Base-by-base conservation (phyloP, 2,888 invertebrate genomes). In the Pollenia labialis region DNA sequence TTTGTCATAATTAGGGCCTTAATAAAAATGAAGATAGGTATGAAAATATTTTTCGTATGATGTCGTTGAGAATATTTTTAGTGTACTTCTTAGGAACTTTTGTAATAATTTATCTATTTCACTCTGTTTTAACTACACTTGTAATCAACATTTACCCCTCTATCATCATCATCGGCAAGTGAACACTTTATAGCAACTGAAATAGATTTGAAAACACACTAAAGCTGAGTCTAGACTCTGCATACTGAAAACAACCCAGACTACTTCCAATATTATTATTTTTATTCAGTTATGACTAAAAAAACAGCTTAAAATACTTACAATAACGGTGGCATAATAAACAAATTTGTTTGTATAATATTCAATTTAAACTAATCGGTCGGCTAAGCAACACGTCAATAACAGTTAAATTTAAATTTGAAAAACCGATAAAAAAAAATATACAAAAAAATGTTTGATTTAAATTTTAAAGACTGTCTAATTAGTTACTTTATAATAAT, bases 321-420 rank as follows among this genome's bases (percentile, higher is more conserved):
- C 14, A 60, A 50, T 62, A 86, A 50, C 50, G 68, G 62, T 71
- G 42, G 46, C 64, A 81, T 72, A 81, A 77, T 81, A 87, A 68
- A 48, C 74, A 84, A 56, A 74, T 81, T 81, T 74, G 18, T 60
- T 58, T 76, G 60, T 62, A 46, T 68, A 77, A 68, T 77, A 77
- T 74, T 87, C 50, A 87, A 84, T 87, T 77, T 74, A 77, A 81
- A 79, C 56, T 64, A 74, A 84, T 62, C 87, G 77, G 84, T 84
- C 81, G 87, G 44, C 60, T 81, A 84, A 66, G 64, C 62, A 81
- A 87, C 77, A 84, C 84, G 74, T 77, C 44, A 50, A 77, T 72
- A 80, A 46, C 69, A 72, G 56, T 62, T 62, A 62, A 81, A 58
- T 56, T 72, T 42, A 62, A 77, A 32, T 18, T 56, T 18, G 18